Conservation (phyloP, 2,797 vertebrate species). For the Amniataba percoides region DNA sequence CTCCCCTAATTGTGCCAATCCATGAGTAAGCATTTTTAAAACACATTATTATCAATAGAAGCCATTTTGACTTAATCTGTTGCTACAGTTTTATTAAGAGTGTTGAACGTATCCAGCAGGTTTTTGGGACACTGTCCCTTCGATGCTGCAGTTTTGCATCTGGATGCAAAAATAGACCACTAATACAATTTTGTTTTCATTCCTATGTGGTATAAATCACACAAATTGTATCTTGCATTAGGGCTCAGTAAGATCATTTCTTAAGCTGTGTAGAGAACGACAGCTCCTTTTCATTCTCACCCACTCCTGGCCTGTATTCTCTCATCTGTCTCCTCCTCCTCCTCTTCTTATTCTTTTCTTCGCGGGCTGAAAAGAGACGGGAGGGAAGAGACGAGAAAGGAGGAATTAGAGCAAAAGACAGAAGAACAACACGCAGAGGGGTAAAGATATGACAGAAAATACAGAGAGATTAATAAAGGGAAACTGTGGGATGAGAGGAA, state of each 20-base stretch:
- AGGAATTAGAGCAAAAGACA: conserved; percentile 32
- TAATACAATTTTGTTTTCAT: conserved; percentile 52
- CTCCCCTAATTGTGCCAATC: not conserved
- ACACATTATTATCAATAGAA: not conserved
- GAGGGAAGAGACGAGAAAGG: conserved; percentile 41
- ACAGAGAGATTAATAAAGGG: conserved; percentile 39
- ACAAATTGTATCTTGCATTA: conserved; percentile 82
- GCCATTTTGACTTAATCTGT: conserved; percentile 14
- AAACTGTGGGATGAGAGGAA: conserved; percentile 14
- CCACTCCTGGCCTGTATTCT: conserved; percentile 64
- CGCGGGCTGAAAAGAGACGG: conserved; percentile 38
- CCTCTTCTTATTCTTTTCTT: conserved; percentile 40
- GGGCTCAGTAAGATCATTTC: conserved; percentile 65
- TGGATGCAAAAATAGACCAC: conserved; percentile 54
- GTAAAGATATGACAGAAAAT: conserved; percentile 26
- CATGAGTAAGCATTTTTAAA: conserved; percentile 2
- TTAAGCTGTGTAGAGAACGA: conserved; percentile 70
- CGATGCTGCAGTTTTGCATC: conserved; percentile 27
- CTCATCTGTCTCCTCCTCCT: conserved; percentile 51
- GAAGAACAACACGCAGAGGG: conserved; percentile 10
- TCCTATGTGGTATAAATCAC: conserved; percentile 55
- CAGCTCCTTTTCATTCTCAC: conserved; percentile 73
- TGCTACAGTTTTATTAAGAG: conserved; percentile 12
- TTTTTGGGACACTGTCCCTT: conserved; percentile 12
- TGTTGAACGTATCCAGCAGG: conserved; percentile 12